Base-by-base conservation (phyloP, 2,797 vertebrate genomes). In the Falco columbarius region DNA sequence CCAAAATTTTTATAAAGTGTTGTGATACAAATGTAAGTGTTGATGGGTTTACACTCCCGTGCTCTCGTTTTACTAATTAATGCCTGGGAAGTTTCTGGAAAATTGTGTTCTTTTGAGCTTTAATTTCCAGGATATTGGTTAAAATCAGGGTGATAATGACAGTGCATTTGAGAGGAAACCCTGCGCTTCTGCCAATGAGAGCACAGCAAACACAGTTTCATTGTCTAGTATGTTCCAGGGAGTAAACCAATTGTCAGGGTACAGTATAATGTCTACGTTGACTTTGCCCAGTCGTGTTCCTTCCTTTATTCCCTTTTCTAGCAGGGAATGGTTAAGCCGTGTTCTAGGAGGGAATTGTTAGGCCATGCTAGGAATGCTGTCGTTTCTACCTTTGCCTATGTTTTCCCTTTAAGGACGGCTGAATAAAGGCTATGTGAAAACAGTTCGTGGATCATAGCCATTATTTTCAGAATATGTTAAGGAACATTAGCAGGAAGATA, bases 131-230 rank as follows among this genome's bases (percentile, higher is more conserved):
- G 54, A 49, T 47, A 59, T 59, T 75, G n/a, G 10, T 76, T 81
- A 83, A 81, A 94, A 90, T 55, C 54, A 38, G 23, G 44, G 44
- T 54, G 68, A 51, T 87, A 80, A 90, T 94, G 96, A 90, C 85
- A 87, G 34, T 52, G 86, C 91, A 65, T 75, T 81, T 92, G 62
- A 73, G 68, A 90, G 75, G 58, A 94, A 94, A 71, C 38, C 3
- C 34, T 55, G 65, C 72, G 68, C 17, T 61, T 27, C 38, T 81
- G 89, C 42, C 68, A 81, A 10, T 9, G 42, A 75, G 29, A 46
- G 29, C 32, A 51, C 38, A 75, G 59, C 52, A 90, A 80, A 76
- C 67, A 75, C 23, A 66, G 55, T 18, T 49, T 94, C 79, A 92
- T 93, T 89, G 65, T 90, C 66, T 94, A 8, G 13, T 24, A 10